These are phyloP conservation scores for Drosophila cardini DNA, from an alignment of 1,140 invertebrate species.

Conservation along the genomic window DNA sequence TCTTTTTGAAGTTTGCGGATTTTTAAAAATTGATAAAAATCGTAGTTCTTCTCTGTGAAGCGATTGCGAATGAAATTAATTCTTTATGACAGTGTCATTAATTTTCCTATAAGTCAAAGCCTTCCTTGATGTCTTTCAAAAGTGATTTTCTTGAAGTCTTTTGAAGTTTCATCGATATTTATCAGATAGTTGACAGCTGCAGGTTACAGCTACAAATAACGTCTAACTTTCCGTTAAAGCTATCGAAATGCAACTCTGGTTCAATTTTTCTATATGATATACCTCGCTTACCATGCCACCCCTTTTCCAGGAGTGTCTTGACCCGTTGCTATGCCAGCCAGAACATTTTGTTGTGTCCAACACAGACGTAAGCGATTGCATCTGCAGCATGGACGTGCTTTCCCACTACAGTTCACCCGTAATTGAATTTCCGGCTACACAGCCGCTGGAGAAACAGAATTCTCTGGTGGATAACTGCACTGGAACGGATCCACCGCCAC, in stretches of 20 bases:
- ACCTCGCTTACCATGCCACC: neutral
- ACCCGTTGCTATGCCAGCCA: slow-evolving; percentile 48
- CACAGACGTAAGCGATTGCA: neutral
- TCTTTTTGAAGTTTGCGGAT: neutral
- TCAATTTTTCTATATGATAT: no score
- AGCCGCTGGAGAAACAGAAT: slow-evolving; percentile 59
- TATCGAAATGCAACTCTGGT: no score
- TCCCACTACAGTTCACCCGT: slow-evolving; percentile 74
- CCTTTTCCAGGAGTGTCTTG: neutral
- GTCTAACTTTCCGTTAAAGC: no score
- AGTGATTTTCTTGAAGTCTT: neutral
- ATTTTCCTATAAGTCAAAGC: slow-evolving; percentile 10
- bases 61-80: slow-evolving; percentile 17
- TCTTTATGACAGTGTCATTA: slow-evolving; percentile 4
- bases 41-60: neutral
- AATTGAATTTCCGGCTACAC: slow-evolving; percentile 69
- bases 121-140: slow-evolving; percentile 4
- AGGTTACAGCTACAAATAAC: no score
- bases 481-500: slow-evolving; percentile 69
- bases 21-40: neutral
- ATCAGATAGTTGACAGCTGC: no score
- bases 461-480: slow-evolving; percentile 68
- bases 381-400: slow-evolving; percentile 72
- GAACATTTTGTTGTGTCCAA: neutral
- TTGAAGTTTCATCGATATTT: neutral